Evolutionary conservation across 2,797 vertebrate species (phyloP).

Genomic region (Halcyon chelicuti): DNA sequence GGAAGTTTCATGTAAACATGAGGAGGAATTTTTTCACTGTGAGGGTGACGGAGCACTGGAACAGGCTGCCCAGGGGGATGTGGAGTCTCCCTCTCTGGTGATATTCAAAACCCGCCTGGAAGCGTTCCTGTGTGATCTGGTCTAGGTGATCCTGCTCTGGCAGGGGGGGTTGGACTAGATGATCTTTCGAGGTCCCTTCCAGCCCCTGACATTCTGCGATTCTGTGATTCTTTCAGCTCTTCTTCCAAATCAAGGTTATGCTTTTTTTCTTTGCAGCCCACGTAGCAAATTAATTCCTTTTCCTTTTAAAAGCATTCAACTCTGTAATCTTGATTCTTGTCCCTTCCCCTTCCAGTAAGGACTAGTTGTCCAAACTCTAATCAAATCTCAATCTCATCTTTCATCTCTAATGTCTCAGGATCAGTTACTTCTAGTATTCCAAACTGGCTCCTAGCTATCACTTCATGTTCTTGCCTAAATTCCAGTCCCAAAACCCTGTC

Average conservation of each 20-base stretch:
- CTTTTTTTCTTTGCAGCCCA: not conserved
- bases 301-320: not conserved
- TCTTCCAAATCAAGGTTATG: not conserved
- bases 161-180: too few relatives aligned
- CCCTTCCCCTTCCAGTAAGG: not conserved
- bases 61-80: too few relatives aligned
- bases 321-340: not conserved
- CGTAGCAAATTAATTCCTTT: not conserved
- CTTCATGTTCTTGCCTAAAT: not conserved
- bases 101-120: too few relatives aligned
- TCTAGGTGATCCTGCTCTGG: too few relatives aligned
- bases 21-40: too few relatives aligned
- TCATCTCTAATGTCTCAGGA: not conserved
- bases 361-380: not conserved
- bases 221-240: not conserved
- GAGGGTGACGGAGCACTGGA: too few relatives aligned
- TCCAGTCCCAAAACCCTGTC: not conserved
- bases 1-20: too few relatives aligned
- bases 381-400: not conserved
- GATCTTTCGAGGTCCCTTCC: too few relatives aligned
- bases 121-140: too few relatives aligned
- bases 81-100: too few relatives aligned
- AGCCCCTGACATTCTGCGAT: too few relatives aligned
- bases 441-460: rapidly evolving
- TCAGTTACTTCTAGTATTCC: not conserved